phyloP scores from a whole-genome alignment of 2,797 vertebrate genomes.

The Rallus crepitans region DNA sequence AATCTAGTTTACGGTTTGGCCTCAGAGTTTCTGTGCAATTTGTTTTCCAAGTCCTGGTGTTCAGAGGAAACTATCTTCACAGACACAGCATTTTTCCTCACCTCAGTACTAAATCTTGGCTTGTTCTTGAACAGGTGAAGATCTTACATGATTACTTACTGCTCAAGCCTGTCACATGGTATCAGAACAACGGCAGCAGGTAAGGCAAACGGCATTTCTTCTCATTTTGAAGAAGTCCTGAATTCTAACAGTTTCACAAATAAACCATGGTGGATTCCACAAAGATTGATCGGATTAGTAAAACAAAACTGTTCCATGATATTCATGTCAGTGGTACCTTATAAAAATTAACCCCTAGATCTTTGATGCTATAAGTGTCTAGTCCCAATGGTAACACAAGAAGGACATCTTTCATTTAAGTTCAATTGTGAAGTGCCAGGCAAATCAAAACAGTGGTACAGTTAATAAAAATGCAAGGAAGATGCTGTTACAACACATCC shows the following conservation, averaged over 20 bases:
- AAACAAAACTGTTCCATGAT: not conserved
- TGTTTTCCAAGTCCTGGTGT: not conserved
- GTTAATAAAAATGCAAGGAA: not conserved
- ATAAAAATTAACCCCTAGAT: not conserved
- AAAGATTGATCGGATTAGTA: not conserved
- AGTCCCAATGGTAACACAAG: not conserved
- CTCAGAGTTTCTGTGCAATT: not conserved
- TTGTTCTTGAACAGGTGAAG: not conserved
- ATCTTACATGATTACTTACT: not conserved
- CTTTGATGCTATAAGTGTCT: not conserved
- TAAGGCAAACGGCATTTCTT: not conserved
- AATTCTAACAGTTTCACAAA: not conserved
- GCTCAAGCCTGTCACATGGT: not conserved
- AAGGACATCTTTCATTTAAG: not conserved
- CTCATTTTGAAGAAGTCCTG: not conserved
- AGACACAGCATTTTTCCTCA: not conserved
- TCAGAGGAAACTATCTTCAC: not conserved
- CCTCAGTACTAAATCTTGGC: not conserved
- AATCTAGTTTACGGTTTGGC: constrained; percentile 11
- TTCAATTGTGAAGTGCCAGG: not conserved
- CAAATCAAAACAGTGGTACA: not conserved
- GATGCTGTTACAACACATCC: not conserved
- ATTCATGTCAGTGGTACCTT: not conserved
- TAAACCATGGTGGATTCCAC: not conserved
- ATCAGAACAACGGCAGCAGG: not conserved